These are phyloP conservation scores for Propsilocerus akamusi DNA, from an alignment of 1,140 invertebrate species.

Conservation along the genomic window DNA sequence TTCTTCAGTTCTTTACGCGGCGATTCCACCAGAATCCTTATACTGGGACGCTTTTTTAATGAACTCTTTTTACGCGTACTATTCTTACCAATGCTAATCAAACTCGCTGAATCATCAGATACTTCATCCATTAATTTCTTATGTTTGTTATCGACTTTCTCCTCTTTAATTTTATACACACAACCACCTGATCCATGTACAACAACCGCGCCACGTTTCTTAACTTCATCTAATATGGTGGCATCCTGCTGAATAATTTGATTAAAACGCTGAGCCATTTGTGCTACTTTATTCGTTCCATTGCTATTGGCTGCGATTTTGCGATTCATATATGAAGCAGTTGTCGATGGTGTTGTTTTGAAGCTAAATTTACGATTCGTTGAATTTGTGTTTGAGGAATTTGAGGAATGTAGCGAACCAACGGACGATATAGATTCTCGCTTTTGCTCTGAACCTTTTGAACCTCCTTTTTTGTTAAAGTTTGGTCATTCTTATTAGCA, in stretches of 20 bases:
- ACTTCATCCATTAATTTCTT: not conserved
- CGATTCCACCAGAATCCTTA: not conserved
- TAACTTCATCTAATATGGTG: constrained; percentile 21
- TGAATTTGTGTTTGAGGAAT: not conserved
- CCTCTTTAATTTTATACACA: constrained; percentile 21
- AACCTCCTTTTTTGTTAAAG: not conserved
- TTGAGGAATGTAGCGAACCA: not conserved
- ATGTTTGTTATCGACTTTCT: not conserved
- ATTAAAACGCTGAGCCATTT: constrained; percentile 28
- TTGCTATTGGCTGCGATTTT: not conserved
- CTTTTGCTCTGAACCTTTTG: no score
- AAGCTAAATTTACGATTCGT: not conserved
- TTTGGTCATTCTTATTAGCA: not conserved
- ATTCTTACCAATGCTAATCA: not conserved
- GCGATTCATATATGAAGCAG: not conserved
- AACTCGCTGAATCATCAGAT: not conserved
- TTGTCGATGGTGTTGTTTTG: not conserved
- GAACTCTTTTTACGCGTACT: constrained; percentile 1
- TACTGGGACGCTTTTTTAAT: constrained; percentile 1
- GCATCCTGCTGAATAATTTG: constrained; percentile 24
- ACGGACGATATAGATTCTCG: not conserved
- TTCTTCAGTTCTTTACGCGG: constrained; percentile 9
- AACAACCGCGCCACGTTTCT: constrained; percentile 19
- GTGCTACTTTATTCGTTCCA: constrained; percentile 20
- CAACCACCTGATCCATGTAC: constrained; percentile 14